Evolutionary conservation across 2,113 vertebrate genomes (phyloP), one percentile per base, ranked within the genome.

Genomic region (Pangasianodon hypophthalmus): DNA sequence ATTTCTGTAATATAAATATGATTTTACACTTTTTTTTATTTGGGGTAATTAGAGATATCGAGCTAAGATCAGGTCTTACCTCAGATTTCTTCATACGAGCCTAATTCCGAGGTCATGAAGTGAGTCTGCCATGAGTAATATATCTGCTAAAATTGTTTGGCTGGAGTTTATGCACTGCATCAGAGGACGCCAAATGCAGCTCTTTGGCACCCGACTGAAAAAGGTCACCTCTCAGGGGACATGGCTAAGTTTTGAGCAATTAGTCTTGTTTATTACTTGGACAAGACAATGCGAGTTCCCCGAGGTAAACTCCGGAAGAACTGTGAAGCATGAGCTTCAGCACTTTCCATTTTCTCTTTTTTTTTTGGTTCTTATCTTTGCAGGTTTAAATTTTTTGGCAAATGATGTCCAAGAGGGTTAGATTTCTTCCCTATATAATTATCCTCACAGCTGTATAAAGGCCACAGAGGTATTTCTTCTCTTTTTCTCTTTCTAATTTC

Each of bases 231-330:
- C 96, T 96, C 96, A 92, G 93, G 97, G 96, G 97, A 97, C 95
- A 91, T 94, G 95, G 95, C 95, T 94, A 96, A 94, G 93, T 96
- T 97, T 95, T 94, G 94, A 95, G 95, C 94, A 96, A 97, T 98
- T 97, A 97, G 96, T 97, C 96, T 97, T 95, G 96, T 96, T 97
- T 96, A 97, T 97, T 97, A 96, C 94, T 94, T 46, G 94, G 46
- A 93, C 91, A 95, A 96, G 95, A 97, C 97, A 96, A 96, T 95
- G 95, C 96, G 93, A 96, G 96, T 94, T 97, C 94, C 96, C 69
- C 77, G 92, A 96, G 95, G 95, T 93, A 93, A 87, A 87, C 93
- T 90, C 92, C 91, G 93, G 94, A 95, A 95, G 95, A 75, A 85
- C 44, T 87, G 93, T 90, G 93, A 94, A 91, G 96, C 93, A 92